Base-by-base conservation (phyloP, 2,888 invertebrate genomes). In the Lochmaea capreae region DNA sequence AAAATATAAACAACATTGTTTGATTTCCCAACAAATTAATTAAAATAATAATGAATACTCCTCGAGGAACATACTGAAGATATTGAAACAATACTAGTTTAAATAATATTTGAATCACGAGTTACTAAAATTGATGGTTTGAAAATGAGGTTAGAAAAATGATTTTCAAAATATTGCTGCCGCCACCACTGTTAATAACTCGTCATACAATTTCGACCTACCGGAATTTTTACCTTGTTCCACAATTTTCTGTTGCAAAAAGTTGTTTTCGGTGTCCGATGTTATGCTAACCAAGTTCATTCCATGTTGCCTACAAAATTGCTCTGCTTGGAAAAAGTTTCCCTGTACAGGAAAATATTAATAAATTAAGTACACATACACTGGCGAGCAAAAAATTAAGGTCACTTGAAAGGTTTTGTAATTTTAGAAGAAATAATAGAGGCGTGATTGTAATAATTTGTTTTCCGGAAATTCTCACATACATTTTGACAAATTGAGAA, bases 271-370 rank as follows among this genome's bases (percentile, higher is more conserved):
- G 9, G 18, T 59, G 9, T 39, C 61, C 14, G 69, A 69, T 16
- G n/a, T 39, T 3, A 69, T 62, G 33, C 33, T 62, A 16, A 69
- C 52, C 33, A 69, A 69, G 39, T 69, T 62, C 69, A 69, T 69
- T 39, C 69, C 69, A 42, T 69, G 69, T 6, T 49, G 46, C 33
- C 62, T 69, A 33, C 69, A 69, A 26, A 62, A 69, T 16, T 69
- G 69, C 59, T 67, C 67, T 12, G 58, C 39, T 57, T 58, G 42
- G 14, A 67, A 67, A 58, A 67, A 67, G 58, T 67, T 67, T 4
- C 67, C 67, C 67, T 67, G 54, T 8, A 66, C 14, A 9, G 12
- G 42, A 11, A 26, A 65, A 12, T 65, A 63, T 18, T 43, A 46
- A 16, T 43, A 46, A 43, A n/a, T 22, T 22, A n/a, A n/a, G n/a